These are phyloP conservation scores for Crossoptilon crossoptilon DNA, from an alignment of 2,797 vertebrate genomes.

Conservation along the genomic window DNA sequence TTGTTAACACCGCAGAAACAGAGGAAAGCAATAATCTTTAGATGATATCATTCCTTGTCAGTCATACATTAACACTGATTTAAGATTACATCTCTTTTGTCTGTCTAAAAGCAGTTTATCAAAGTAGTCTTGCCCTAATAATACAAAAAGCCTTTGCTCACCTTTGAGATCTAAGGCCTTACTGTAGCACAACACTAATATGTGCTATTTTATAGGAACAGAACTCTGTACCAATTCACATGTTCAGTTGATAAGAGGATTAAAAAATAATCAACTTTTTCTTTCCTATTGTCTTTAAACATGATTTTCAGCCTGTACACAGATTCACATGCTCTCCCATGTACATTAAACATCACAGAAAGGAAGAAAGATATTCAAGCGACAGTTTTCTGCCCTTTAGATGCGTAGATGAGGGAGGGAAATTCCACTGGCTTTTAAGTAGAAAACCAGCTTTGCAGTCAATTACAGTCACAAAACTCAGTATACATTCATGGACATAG, in stretches of 20 bases:
- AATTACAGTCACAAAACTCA: neutral
- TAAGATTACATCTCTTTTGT: slow-evolving; percentile 39
- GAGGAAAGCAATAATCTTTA: slow-evolving; percentile 58
- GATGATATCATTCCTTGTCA: slow-evolving; percentile 64
- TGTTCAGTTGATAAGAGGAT: neutral
- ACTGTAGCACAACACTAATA: neutral
- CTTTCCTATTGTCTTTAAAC: neutral
- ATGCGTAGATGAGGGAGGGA: neutral
- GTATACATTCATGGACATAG: neutral
- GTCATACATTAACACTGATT: slow-evolving; percentile 49
- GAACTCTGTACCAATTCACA: neutral
- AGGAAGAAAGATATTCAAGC: neutral
- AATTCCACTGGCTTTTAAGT: neutral
- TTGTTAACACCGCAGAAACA: slow-evolving; percentile 60
- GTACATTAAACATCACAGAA: neutral
- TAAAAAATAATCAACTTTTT: neutral
- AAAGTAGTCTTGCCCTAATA: neutral
- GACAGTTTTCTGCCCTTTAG: slow-evolving; percentile 18
- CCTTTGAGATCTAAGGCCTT: slow-evolving; percentile 3
- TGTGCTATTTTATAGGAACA: neutral
- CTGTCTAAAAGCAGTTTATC: slow-evolving; percentile 49
- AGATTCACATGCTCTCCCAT: neutral
- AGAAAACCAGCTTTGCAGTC: neutral
- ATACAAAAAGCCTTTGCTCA: slow-evolving; percentile 23
- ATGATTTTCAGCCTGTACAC: neutral